A percentile compares a stretch with the other conserved stretches of the same genome.
Evolutionary conservation across 2,113 vertebrate genomes (phyloP).

Genomic region (Dipodomys spectabilis): DNA sequence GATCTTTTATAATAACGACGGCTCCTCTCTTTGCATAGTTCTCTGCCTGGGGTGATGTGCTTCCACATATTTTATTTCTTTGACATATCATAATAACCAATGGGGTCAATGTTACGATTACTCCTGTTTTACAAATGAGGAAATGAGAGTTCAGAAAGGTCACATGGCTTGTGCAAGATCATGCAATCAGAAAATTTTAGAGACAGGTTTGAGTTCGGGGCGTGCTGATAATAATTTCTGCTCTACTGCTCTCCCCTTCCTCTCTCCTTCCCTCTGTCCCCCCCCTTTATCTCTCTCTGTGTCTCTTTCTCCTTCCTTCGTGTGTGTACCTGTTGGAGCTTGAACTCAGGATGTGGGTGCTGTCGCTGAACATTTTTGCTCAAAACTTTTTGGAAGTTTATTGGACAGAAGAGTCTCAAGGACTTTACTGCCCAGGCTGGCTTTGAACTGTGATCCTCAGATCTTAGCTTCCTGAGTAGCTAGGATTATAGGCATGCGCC

Average conservation of each 20-base stretch:
- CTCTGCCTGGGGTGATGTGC: neutral
- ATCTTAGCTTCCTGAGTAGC: no score
- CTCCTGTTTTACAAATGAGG: conserved; percentile 55
- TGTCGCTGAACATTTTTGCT: no score
- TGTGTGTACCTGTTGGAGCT: no score
- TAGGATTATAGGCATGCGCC: no score
- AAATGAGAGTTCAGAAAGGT: conserved; percentile 41
- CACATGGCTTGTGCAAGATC: conserved; percentile 10
- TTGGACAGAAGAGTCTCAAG: no score
- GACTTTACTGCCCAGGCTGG: no score
- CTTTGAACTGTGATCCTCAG: no score
- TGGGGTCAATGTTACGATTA: neutral
- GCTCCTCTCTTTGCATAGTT: neutral
- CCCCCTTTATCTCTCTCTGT: no score
- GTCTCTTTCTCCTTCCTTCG: no score
- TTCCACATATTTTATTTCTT: conserved; percentile 44
- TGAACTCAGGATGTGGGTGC: no score
- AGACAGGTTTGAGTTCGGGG: neutral
- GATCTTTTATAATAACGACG: neutral
- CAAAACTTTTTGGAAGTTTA: no score
- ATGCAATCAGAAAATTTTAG: conserved; percentile 33
- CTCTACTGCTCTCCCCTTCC: neutral
- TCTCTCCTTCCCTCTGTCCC: neutral
- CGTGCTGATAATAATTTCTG: neutral
- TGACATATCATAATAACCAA: neutral